Conservation (phyloP, 2,113 vertebrate species). For the Chaetorhynchus papuensis region DNA sequence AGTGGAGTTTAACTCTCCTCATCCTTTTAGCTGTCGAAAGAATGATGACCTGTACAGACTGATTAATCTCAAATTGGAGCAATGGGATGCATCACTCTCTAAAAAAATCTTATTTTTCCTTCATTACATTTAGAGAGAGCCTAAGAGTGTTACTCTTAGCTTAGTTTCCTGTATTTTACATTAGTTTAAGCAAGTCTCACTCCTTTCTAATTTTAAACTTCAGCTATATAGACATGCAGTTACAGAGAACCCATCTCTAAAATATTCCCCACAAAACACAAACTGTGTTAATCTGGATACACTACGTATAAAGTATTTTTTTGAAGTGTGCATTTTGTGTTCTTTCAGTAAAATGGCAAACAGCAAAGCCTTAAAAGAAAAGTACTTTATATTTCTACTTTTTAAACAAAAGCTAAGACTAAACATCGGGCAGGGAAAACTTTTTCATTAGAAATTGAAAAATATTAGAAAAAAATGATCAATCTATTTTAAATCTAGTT, state of each 20-base stretch:
- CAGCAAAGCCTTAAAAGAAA: neutral
- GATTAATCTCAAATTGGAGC: neutral
- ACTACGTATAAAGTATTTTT: neutral
- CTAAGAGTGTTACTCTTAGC: neutral
- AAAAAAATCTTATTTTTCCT: neutral
- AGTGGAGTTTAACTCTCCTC: neutral
- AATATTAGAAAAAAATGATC: neutral
- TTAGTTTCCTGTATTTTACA: neutral
- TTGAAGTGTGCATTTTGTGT: neutral
- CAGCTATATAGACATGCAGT: neutral
- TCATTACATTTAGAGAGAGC: neutral
- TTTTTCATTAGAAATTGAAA: neutral
- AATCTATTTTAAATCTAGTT: neutral
- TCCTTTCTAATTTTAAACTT: neutral
- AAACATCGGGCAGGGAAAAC: neutral
- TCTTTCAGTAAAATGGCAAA: neutral
- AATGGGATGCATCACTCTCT: neutral
- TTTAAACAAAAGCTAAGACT: neutral
- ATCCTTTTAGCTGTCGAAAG: neutral
- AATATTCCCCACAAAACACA: neutral
- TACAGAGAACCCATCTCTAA: neutral
- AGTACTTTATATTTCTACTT: neutral
- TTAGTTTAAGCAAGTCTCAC: neutral
- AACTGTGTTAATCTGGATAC: neutral
- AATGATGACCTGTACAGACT: neutral